A percentile compares a stretch with the other conserved stretches of the same genome.
Evolutionary conservation across 2,113 vertebrate genomes (phyloP).

Genomic region (western clawed frog (Xenopus tropicalis)): UCB_Xtro_10.0 CM004446.2:39823001-39823500

Average conservation of each 20-base stretch:
- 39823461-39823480: not conserved
- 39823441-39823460: too few relatives aligned
- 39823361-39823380: conserved; percentile 3
- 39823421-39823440: too few relatives aligned
- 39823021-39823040: not conserved
- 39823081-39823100: not conserved
- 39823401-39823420: too few relatives aligned
- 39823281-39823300: conserved; percentile 36
- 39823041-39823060: conserved; percentile 1
- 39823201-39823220: conserved; percentile 11
- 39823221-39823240: conserved; percentile 24
- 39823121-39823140: conserved; percentile 12
- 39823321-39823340: conserved; percentile 40
- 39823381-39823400: not conserved
- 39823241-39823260: conserved; percentile 15
- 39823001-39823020: not conserved
- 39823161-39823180: conserved; percentile 23
- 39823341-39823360: conserved; percentile 29
- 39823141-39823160: conserved; percentile 14
- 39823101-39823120: conserved; percentile 10
- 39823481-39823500: not conserved
- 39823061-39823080: not conserved
- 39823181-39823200: conserved; percentile 22
- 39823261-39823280: conserved; percentile 21
- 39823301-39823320: conserved; percentile 44